Evolutionary conservation across 2,113 vertebrate species (phyloP), one percentile per base, ranked within the genome.

Genomic region (Triplophysa rosa): DNA sequence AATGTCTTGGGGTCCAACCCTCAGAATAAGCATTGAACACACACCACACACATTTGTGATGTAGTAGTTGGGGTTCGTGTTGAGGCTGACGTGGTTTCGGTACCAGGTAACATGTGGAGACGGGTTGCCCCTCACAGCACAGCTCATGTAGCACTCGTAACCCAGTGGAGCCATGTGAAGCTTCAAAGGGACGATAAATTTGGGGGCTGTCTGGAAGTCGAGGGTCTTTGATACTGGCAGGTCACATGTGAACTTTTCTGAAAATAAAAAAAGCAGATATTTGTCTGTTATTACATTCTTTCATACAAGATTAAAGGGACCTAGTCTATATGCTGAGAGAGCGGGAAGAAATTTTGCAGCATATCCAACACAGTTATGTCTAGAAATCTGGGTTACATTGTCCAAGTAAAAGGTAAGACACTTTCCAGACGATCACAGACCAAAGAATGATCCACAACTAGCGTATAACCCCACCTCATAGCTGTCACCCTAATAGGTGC

Each of bases 91-190:
- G 7, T 78, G 84, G 67, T 95, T 85, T 80, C 86, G 91, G 87
- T 93, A 95, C 96, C 96, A 98, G 0, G 92, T 94, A 80, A 98
- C 79, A 0, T 77, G 91, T 0, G 96, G 96, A 0, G 56, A 3
- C 0, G 96, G 96, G 0, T 92, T 79, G 8, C 96, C 96, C 3
- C 81, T 90, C 2, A 95, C 90, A 0, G 96, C 95, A 0, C 96
- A 98, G 86, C 90, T 98, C 94, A 98, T 96, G 76, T 63, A 87
- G 67, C 96, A 95, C 81, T 96, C 94, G 0, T 92, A 95, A 47
- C 95, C 95, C 0, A 71, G 74, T 0, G 93, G 94, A 81, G 95
- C 91, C 33, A 92, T 85, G 1, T 94, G 95, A 0, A 84, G 77
- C 83, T 92, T 95, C 33, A 98, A 83, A 0, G 90, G 92, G 29